Percentiles rank a stretch among this genome's conserved stretches.
These are phyloP conservation scores for Heterochromis multidens DNA, from an alignment of 2,113 vertebrate genomes.

Conservation along the genomic window DNA sequence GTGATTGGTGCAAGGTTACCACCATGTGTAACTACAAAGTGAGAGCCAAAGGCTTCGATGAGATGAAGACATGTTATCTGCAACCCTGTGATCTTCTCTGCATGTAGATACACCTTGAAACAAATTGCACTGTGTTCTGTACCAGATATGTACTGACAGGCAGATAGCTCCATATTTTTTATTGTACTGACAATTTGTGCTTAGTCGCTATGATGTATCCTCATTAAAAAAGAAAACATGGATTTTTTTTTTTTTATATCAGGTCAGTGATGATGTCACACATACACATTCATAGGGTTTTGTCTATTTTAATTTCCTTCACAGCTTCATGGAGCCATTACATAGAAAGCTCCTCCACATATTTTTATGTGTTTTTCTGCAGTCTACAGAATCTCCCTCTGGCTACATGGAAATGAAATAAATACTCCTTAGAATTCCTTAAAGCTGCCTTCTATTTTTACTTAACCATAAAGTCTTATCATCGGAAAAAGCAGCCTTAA, in stretches of 20 bases:
- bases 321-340: background rate
- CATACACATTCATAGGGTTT: background rate
- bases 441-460: constrained; percentile 40
- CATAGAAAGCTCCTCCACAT: constrained; percentile 29
- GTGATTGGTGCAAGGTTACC: constrained; percentile 30
- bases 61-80: constrained; percentile 38
- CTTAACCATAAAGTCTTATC: constrained; percentile 9
- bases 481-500: background rate
- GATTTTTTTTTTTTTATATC: background rate
- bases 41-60: constrained; percentile 32
- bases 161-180: background rate
- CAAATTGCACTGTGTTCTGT: constrained; percentile 19
- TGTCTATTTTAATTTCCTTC: constrained; percentile 9
- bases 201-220: background rate
- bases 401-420: constrained; percentile 18
- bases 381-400: constrained; percentile 17
- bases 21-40: constrained; percentile 49
- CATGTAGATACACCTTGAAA: constrained; percentile 26
- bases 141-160: background rate
- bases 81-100: constrained; percentile 33
- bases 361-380: background rate
- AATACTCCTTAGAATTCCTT: constrained; percentile 30
- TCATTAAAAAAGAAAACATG: background rate
- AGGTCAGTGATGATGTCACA: constrained; percentile 2
- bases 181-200: background rate